A percentile compares a stretch with the other conserved stretches of the same genome.
These are phyloP conservation scores for Planiliza haematocheilus DNA, from an alignment of 2,113 vertebrate species.

Conservation along the genomic window DNA sequence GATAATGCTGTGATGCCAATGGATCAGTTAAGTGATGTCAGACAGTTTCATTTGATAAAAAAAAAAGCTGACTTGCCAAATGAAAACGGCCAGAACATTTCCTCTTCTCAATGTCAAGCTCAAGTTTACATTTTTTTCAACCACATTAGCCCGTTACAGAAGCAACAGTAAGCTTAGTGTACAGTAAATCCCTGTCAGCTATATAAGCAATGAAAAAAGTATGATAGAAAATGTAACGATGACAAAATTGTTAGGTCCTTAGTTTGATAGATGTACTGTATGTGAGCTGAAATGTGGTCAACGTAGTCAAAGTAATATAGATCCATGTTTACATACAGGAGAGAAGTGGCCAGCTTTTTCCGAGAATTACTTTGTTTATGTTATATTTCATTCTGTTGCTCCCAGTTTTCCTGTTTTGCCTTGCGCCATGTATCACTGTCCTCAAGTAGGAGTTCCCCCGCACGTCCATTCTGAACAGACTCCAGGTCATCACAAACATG, in stretches of 20 bases:
- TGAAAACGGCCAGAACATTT: constrained; percentile 57
- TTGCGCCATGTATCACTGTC: constrained; percentile 5
- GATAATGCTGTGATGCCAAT: constrained; percentile 8
- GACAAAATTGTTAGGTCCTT: background rate
- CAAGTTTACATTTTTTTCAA: constrained; percentile 10
- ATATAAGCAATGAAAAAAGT: background rate
- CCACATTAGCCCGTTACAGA: background rate
- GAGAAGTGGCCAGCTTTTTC: constrained; percentile 20
- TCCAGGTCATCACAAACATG: constrained; percentile 58
- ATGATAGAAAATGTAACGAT: background rate
- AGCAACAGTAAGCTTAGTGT: background rate
- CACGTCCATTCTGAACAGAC: constrained; percentile 28
- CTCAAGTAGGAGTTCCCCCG: constrained; percentile 40
- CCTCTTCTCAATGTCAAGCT: constrained; percentile 51
- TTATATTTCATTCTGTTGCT: constrained; percentile 26
- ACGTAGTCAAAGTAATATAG: background rate
- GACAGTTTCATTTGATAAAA: constrained; percentile 44
- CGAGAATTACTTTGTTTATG: constrained; percentile 51
- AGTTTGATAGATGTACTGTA: background rate
- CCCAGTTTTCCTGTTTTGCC: constrained; percentile 55
- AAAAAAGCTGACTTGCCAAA: constrained; percentile 53
- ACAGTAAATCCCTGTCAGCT: background rate
- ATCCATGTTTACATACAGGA: constrained; percentile 16
- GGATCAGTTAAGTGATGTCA: constrained; percentile 18
- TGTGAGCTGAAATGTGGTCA: background rate